Evolutionary conservation across 1,140 invertebrate genomes (phyloP).

Genomic region (Holcopasites calliopsidis): DNA sequence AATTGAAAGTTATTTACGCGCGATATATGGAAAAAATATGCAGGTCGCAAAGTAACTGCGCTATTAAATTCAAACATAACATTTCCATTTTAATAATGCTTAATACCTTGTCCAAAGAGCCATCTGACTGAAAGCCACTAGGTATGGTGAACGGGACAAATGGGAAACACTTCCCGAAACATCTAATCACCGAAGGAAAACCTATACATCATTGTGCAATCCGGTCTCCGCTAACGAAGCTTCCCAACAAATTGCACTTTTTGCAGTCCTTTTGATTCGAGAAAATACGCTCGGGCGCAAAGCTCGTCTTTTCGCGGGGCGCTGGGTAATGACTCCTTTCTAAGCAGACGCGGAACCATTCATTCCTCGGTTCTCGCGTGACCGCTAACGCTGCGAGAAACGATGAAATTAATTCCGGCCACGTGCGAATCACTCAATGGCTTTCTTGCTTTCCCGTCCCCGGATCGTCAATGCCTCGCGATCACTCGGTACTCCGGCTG

Average conservation of each 20-base stretch:
- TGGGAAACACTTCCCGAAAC: too few relatives aligned
- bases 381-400: conserved; percentile 40
- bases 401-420: conserved; percentile 62
- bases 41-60: too few relatives aligned
- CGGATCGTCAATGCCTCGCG: conserved; percentile 28
- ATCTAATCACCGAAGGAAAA: too few relatives aligned
- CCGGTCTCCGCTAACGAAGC: conserved; percentile 21
- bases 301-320: not conserved
- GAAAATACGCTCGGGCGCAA: not conserved
- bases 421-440: conserved; percentile 58
- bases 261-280: not conserved
- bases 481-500: conserved; percentile 37
- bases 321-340: conserved; percentile 35
- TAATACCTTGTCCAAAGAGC: too few relatives aligned
- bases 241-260: conserved; percentile 4
- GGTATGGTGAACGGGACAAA: too few relatives aligned
- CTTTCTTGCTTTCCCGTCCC: conserved; percentile 54
- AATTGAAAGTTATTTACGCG: too few relatives aligned
- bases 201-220: conserved; percentile 29
- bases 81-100: too few relatives aligned
- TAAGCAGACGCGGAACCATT: conserved; percentile 54
- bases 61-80: too few relatives aligned
- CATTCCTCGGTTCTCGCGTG: conserved; percentile 34
- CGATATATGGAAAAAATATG: too few relatives aligned
- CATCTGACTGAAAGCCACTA: too few relatives aligned